These are phyloP conservation scores for Oplegnathus fasciatus DNA, from an alignment of 2,113 vertebrate species.

Conservation along the genomic window DNA sequence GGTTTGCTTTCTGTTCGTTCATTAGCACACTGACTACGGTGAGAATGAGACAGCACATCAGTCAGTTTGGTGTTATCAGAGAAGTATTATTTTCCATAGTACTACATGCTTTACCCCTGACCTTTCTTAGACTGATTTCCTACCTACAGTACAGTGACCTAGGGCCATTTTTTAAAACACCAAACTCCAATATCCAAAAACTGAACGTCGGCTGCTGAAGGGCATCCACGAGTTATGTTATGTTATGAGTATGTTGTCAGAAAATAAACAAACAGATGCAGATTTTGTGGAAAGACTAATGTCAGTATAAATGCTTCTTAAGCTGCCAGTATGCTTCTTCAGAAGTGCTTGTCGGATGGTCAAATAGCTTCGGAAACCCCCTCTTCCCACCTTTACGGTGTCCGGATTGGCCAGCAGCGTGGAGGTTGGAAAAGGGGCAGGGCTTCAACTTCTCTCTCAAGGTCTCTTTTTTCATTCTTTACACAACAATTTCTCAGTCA, in stretches of 20 bases:
- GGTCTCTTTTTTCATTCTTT: no score
- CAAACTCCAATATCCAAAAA: not conserved
- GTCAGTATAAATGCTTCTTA: no score
- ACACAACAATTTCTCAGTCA: no score
- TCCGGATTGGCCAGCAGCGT: no score
- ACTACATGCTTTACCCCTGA: not conserved
- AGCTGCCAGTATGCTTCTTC: no score
- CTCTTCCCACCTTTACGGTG: no score
- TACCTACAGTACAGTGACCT: not conserved
- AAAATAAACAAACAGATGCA: not conserved
- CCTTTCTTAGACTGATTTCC: not conserved
- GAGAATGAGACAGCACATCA: not conserved
- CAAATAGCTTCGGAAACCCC: no score
- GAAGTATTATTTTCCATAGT: not conserved
- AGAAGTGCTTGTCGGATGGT: no score
- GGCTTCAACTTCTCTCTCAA: no score
- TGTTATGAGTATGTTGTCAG: not conserved
- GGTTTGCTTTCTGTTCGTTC: not conserved
- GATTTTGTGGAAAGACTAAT: no score
- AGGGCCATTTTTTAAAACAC: not conserved
- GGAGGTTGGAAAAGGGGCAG: no score
- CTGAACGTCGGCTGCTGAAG: not conserved
- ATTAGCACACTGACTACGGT: constrained; percentile 13
- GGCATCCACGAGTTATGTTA: not conserved
- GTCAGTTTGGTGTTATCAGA: not conserved